phyloP scores from a whole-genome alignment of 2,113 vertebrate species.

The Aramus guarauna region DNA sequence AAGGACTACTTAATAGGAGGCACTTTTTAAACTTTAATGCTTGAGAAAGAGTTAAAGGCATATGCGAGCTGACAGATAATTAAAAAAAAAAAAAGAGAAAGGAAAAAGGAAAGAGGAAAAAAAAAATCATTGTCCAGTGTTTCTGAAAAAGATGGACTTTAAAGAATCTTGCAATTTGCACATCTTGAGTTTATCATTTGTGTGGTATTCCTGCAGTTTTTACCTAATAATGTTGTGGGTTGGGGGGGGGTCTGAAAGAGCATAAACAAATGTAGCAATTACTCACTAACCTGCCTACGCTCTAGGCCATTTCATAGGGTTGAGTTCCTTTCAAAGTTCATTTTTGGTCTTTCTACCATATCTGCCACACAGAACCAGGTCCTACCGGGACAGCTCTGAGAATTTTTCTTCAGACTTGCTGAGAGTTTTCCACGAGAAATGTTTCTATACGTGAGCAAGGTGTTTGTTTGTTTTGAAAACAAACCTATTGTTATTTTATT shows the following conservation, averaged over 20 bases:
- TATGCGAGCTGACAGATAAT: constrained; percentile 82
- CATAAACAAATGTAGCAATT: constrained; percentile 91
- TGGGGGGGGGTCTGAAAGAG: constrained; percentile 73
- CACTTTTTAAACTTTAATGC: constrained; percentile 81
- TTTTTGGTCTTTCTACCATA: constrained; percentile 73
- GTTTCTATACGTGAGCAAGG: constrained; percentile 71
- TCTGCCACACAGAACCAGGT: constrained; percentile 75
- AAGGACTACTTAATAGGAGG: constrained; percentile 80
- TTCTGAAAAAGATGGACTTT: constrained; percentile 90
- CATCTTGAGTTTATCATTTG: constrained; percentile 90
- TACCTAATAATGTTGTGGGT: constrained; percentile 79
- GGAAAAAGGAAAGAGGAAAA: constrained; percentile 72
- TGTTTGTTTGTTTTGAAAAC: constrained; percentile 64
- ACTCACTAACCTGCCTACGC: constrained; percentile 86
- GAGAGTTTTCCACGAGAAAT: constrained; percentile 74
- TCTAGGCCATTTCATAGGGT: constrained; percentile 76
- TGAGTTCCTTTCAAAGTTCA: constrained; percentile 75
- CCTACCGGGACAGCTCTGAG: constrained; percentile 74
- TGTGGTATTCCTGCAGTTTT: constrained; percentile 85
- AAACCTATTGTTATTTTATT: constrained; percentile 66
- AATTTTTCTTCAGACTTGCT: constrained; percentile 74
- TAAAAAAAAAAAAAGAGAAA: constrained; percentile 72
- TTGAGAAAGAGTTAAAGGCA: constrained; percentile 76
- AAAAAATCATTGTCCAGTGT: constrained; percentile 88
- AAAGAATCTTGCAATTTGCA: constrained; percentile 99